Conservation (phyloP, 2,888 invertebrate species). For the Acanthosoma haemorrhoidale region DNA sequence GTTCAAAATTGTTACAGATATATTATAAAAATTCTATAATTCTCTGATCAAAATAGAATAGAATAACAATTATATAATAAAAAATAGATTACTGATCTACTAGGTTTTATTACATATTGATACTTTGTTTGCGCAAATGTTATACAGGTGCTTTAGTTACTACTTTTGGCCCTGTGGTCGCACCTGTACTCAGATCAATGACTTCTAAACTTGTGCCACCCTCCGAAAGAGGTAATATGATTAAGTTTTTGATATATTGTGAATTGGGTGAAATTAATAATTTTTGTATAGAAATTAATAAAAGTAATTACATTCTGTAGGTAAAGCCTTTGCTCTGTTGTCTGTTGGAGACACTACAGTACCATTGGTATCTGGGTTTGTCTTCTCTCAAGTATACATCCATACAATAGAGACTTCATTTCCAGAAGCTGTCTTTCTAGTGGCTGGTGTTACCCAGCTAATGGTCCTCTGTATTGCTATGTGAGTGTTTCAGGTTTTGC, state of each 20-base stretch:
- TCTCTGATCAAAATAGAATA: too few species aligned
- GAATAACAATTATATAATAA: not conserved
- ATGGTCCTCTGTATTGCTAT: constrained; percentile 59
- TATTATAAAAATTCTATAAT: too few species aligned
- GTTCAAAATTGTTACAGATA: too few species aligned
- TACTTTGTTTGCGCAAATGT: not conserved
- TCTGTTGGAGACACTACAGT: constrained; percentile 77
- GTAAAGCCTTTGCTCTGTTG: constrained; percentile 69
- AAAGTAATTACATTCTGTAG: constrained; percentile 47
- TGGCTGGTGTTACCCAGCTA: constrained; percentile 66
- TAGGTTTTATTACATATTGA: not conserved
- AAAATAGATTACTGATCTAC: not conserved
- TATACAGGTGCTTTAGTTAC: constrained; percentile 63
- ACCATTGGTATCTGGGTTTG: constrained; percentile 65
- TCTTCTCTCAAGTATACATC: constrained; percentile 69
- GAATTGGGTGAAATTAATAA: not conserved
- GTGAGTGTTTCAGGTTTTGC: constrained; percentile 54
- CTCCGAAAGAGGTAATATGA: constrained; percentile 60
- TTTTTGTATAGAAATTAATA: not conserved
- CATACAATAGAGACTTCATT: constrained; percentile 52
- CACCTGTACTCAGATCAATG: constrained; percentile 74
- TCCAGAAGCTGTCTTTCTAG: constrained; percentile 62
- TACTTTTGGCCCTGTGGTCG: constrained; percentile 71
- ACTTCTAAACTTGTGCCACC: constrained; percentile 69
- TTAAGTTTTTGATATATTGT: not conserved